These are phyloP conservation scores for human DNA, from an alignment of 2,113 vertebrate genomes.

Conservation along the genomic window DNA sequence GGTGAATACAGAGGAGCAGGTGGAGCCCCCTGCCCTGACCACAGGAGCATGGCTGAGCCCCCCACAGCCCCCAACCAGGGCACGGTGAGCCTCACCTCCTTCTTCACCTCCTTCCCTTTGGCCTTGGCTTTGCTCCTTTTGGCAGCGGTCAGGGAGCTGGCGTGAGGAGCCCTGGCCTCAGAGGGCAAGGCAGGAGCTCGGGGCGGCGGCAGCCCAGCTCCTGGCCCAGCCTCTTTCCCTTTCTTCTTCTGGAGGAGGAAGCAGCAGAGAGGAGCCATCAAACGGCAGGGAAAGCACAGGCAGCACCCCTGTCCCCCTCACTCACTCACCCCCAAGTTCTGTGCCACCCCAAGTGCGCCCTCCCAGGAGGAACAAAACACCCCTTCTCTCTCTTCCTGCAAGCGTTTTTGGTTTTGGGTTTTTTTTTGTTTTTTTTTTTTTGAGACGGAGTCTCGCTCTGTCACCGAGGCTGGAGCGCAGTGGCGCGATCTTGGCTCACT, in stretches of 20 bases:
- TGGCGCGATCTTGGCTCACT: too few relatives aligned
- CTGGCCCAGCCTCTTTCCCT: slow-evolving; percentile 87
- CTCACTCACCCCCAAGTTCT: not conserved
- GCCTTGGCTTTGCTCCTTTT: slow-evolving; percentile 91
- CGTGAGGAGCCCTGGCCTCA: slow-evolving; percentile 83
- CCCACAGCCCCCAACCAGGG: slow-evolving; percentile 11
- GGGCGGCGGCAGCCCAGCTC: slow-evolving; percentile 84
- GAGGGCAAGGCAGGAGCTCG: slow-evolving; percentile 84
- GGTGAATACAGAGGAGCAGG: slow-evolving; percentile 77
- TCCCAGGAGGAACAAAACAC: too few relatives aligned
- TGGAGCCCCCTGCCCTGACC: slow-evolving; percentile 86
- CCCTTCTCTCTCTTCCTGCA: not conserved
- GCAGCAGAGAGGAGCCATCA: not conserved
- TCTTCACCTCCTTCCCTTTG: slow-evolving; percentile 92
- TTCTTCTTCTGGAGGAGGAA: slow-evolving; percentile 91
- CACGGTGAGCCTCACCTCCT: slow-evolving; percentile 83
- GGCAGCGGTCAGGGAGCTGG: slow-evolving; percentile 82
- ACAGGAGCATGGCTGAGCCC: slow-evolving; percentile 84
- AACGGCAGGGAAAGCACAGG: not conserved
- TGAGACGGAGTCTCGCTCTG: too few relatives aligned
- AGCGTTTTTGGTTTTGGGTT: not conserved
- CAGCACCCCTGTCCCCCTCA: not conserved
- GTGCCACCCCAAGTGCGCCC: not conserved
- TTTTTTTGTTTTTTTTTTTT: too few relatives aligned
- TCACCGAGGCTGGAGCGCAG: too few relatives aligned